phyloP scores from a whole-genome alignment of 2,888 invertebrate genomes.

The Acrocera orbiculus region DNA sequence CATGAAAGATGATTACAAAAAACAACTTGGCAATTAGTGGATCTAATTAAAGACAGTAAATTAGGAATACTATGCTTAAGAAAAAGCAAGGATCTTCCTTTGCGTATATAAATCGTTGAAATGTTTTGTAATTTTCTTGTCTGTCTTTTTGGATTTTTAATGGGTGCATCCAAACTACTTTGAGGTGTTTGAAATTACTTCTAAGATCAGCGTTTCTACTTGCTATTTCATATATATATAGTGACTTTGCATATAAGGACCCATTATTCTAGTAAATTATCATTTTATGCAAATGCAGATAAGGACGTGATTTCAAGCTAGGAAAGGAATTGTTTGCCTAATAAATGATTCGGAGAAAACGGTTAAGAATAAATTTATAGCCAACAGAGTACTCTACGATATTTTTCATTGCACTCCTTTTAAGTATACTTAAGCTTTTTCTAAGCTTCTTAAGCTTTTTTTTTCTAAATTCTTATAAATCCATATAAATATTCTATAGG shows the following conservation, averaged over 20 bases:
- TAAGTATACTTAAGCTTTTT: no score
- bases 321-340: constrained; percentile 7
- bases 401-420: no score
- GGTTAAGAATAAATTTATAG: constrained; percentile 6
- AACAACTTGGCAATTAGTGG: constrained; percentile 19
- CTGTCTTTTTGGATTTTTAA: not conserved
- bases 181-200: constrained; percentile 4
- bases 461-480: no score
- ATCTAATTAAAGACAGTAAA: constrained; percentile 21
- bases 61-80: constrained; percentile 15
- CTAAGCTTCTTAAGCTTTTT: no score
- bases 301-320: constrained; percentile 13
- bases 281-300: constrained; percentile 18
- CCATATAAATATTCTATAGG: no score
- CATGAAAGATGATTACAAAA: constrained; percentile 13
- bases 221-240: no score
- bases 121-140: constrained; percentile 4
- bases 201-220: no score
- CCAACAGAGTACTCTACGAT: no score
- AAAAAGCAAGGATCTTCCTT: constrained; percentile 8
- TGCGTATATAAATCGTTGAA: constrained; percentile 10
- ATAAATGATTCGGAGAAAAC: constrained; percentile 7
- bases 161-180: not conserved
- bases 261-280: constrained; percentile 15
- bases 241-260: no score